Conservation (phyloP, 2,888 invertebrate species). For the Panopea generosa region DNA sequence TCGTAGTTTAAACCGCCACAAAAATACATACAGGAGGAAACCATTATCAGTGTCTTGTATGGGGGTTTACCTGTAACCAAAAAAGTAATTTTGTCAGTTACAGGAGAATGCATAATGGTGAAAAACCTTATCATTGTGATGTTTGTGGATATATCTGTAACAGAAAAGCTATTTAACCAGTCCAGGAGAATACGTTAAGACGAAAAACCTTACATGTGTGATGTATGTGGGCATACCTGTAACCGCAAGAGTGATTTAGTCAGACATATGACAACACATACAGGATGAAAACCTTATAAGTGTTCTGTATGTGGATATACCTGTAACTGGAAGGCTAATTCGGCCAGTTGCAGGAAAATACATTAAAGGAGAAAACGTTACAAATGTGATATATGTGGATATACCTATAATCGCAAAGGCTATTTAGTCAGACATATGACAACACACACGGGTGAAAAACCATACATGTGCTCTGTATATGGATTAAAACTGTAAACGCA, state of each 20-base stretch:
- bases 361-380: not conserved
- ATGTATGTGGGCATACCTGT: too few species aligned
- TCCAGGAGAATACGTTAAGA: not conserved
- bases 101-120: not conserved
- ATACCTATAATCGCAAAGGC: not conserved
- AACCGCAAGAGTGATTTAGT: too few species aligned
- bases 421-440: too few species aligned
- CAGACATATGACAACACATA: too few species aligned
- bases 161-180: not conserved
- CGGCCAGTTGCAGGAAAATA: not conserved
- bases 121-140: not conserved
- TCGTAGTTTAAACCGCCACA: not conserved
- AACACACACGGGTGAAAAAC: too few species aligned
- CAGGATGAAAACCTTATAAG: not conserved
- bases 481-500: too few species aligned
- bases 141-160: constrained; percentile 3
- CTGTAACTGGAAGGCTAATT: not conserved
- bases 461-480: too few species aligned
- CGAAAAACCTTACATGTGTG: too few species aligned
- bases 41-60: not conserved
- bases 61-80: not conserved
- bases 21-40: constrained; percentile 6
- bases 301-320: too few species aligned
- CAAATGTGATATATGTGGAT: not conserved
- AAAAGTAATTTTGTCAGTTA: not conserved